phyloP scores from a whole-genome alignment of 2,888 invertebrate genomes.

The Cephus runcator region DNA sequence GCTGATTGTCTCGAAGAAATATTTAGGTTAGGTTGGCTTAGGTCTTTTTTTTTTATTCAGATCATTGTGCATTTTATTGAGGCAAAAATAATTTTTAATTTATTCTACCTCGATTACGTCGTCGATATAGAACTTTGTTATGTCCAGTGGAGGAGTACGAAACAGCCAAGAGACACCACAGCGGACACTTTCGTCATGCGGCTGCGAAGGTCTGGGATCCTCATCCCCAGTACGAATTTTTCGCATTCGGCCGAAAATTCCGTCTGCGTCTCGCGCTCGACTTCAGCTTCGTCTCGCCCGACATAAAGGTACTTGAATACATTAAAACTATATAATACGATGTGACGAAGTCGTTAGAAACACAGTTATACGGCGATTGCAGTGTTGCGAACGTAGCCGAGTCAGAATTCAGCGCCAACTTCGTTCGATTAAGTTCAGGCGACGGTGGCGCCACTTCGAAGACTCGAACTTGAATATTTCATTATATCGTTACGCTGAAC shows the following conservation, averaged over 20 bases:
- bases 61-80: no score
- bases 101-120: neutral
- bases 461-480: no score
- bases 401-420: neutral
- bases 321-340: neutral
- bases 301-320: slow-evolving; percentile 66
- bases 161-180: slow-evolving; percentile 66
- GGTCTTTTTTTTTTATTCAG: no score
- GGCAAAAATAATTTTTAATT: no score
- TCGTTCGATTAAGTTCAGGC: neutral
- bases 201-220: slow-evolving; percentile 77
- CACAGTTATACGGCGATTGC: neutral
- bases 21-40: no score
- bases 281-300: slow-evolving; percentile 68
- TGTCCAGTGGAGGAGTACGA: slow-evolving; percentile 42
- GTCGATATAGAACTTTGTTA: slow-evolving; percentile 6
- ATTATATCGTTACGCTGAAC: no score
- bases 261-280: slow-evolving; percentile 68
- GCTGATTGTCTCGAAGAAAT: no score
- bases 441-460: neutral
- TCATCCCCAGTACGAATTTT: slow-evolving; percentile 77
- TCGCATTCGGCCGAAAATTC: slow-evolving; percentile 72
- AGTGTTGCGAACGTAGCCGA: neutral
- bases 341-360: neutral
- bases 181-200: slow-evolving; percentile 74